A percentile compares a stretch with the other conserved stretches of the same genome.
Conservation (phyloP, 2,113 vertebrate species). For the Myiopsitta monachus region DNA sequence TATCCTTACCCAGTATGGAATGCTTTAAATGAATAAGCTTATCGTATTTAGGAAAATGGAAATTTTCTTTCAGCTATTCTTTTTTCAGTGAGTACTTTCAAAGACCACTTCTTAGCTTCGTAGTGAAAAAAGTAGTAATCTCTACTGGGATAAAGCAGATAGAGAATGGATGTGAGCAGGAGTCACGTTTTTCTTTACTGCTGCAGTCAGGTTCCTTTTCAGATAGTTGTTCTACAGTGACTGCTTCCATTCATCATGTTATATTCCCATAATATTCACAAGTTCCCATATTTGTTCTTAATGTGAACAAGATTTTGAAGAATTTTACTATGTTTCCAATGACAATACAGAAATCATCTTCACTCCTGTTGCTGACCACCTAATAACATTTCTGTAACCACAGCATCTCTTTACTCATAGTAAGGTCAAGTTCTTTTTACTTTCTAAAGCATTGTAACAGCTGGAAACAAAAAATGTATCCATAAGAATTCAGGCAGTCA, state of each 20-base stretch:
- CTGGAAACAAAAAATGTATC: background rate
- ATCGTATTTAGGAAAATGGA: background rate
- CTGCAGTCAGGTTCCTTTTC: background rate
- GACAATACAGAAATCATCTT: background rate
- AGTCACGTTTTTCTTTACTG: background rate
- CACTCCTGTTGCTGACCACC: background rate
- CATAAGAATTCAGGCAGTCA: background rate
- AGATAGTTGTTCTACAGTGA: background rate
- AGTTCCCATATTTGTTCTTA: background rate
- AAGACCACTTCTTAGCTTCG: constrained; percentile 5
- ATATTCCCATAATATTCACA: background rate
- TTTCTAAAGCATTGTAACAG: background rate
- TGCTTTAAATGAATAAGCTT: background rate
- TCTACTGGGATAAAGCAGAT: constrained; percentile 9
- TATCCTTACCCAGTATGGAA: background rate
- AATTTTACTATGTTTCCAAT: background rate
- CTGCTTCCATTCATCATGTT: background rate
- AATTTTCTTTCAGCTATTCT: background rate
- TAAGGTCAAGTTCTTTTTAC: background rate
- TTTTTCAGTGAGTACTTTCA: constrained; percentile 5
- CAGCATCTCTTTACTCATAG: background rate
- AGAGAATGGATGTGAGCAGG: background rate
- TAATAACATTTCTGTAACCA: background rate
- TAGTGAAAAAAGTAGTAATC: background rate
- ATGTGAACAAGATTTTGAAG: background rate